These are phyloP conservation scores for Lophura nycthemera DNA, from an alignment of 2,113 vertebrate genomes.

Conservation along the genomic window DNA sequence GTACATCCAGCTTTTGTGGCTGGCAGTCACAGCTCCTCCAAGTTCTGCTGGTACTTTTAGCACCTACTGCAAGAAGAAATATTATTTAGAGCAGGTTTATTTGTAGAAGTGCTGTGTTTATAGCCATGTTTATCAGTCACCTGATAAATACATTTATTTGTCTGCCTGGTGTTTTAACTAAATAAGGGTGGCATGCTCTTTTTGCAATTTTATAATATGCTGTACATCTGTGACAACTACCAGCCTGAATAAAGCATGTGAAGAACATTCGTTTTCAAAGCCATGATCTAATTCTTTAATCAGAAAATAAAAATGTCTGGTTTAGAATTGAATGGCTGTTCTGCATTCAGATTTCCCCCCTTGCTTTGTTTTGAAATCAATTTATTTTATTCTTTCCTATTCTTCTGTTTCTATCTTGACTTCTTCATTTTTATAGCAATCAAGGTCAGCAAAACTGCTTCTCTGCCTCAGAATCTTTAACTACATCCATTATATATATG, in stretches of 20 bases:
- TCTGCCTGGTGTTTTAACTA: background rate
- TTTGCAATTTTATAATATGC: background rate
- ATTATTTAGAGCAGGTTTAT: background rate
- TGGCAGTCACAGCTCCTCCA: background rate
- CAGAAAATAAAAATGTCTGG: conserved; percentile 12
- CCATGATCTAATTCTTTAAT: background rate
- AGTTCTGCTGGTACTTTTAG: background rate
- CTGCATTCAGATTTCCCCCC: background rate
- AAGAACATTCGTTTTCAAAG: conserved; percentile 15
- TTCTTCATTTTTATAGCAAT: background rate
- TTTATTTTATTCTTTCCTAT: background rate
- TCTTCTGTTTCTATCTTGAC: background rate
- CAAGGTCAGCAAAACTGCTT: background rate
- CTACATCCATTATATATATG: background rate
- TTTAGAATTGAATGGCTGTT: background rate
- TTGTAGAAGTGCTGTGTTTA: background rate
- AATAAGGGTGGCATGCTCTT: background rate
- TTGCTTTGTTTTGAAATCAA: background rate
- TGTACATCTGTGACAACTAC: background rate
- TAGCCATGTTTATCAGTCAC: background rate
- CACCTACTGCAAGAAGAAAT: background rate
- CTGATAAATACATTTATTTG: background rate
- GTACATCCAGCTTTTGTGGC: background rate
- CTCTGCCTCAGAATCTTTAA: background rate
- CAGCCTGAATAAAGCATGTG: background rate